Conservation (phyloP, 2,113 vertebrate species). For the Vanacampus margaritifer region DNA sequence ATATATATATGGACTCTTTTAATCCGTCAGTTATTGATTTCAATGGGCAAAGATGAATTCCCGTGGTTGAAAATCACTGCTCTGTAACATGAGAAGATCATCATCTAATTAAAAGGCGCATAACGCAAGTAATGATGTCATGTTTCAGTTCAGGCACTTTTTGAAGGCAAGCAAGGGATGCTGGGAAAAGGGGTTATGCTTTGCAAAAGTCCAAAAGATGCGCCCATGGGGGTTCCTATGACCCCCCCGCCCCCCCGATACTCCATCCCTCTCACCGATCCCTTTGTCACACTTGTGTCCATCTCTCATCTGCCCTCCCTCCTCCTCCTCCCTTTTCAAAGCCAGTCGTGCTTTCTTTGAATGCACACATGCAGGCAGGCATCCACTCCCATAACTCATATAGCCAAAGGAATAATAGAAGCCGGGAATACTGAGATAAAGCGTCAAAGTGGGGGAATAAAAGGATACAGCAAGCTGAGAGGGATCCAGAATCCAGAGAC, state of each 20-base stretch:
- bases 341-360: conserved; percentile 49
- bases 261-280: conserved; percentile 11
- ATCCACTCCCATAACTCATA: conserved; percentile 44
- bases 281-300: conserved; percentile 33
- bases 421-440: conserved; percentile 58
- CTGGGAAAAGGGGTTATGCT: not conserved
- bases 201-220: conserved; percentile 4
- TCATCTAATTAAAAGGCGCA: too few relatives aligned
- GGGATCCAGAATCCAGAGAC: conserved; percentile 50
- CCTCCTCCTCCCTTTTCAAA: conserved; percentile 26
- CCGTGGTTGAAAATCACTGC: not conserved
- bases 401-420: conserved; percentile 62
- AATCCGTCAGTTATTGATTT: too few relatives aligned
- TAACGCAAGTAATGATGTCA: not conserved
- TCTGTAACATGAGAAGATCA: not conserved
- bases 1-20: too few relatives aligned
- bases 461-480: conserved; percentile 62
- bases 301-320: conserved; percentile 29
- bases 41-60: not conserved
- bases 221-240: not conserved
- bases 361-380: conserved; percentile 22
- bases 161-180: not conserved
- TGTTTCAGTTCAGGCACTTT: not conserved
- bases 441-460: conserved; percentile 37
- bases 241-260: not conserved